phyloP scores from a whole-genome alignment of 1,140 invertebrate genomes.

The Helicorthomorpha holstii region DNA sequence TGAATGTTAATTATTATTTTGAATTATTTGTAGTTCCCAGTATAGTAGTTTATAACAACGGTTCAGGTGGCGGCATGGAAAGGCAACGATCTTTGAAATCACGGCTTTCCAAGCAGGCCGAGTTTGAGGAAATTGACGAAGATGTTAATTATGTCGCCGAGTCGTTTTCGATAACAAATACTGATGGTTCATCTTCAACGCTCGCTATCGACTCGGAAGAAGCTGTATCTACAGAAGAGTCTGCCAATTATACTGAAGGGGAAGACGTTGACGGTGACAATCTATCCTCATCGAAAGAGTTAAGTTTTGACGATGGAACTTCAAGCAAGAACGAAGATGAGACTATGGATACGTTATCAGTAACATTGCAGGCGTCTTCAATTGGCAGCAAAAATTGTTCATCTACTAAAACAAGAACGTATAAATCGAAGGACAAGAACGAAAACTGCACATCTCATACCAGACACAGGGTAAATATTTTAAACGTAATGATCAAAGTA shows the following conservation, averaged over 20 bases:
- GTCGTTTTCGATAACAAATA: not conserved
- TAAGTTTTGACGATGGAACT: not conserved
- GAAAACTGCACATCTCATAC: not conserved
- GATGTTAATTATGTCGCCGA: constrained; percentile 6
- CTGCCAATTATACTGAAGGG: not conserved
- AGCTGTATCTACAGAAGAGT: not conserved
- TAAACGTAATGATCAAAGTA: no score
- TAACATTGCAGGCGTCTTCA: no score
- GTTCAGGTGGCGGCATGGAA: constrained; percentile 5
- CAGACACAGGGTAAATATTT: constrained; percentile 4
- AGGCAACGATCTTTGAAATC: constrained; percentile 7
- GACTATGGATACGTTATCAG: not conserved
- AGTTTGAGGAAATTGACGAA: constrained; percentile 14
- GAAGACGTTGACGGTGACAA: no score
- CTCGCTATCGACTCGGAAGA: not conserved
- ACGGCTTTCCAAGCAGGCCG: constrained; percentile 14
- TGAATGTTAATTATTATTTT: no score
- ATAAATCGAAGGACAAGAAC: not conserved
- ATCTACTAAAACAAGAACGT: no score
- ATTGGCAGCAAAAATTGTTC: no score
- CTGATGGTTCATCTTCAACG: not conserved
- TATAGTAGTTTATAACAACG: constrained; percentile 6
- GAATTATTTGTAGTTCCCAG: constrained; percentile 7
- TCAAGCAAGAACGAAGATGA: not conserved
- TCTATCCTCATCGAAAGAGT: not conserved